Evolutionary conservation across 2,888 invertebrate species (phyloP), one percentile per base, ranked within the genome.

Genomic region (Oxytorus armatus): DNA sequence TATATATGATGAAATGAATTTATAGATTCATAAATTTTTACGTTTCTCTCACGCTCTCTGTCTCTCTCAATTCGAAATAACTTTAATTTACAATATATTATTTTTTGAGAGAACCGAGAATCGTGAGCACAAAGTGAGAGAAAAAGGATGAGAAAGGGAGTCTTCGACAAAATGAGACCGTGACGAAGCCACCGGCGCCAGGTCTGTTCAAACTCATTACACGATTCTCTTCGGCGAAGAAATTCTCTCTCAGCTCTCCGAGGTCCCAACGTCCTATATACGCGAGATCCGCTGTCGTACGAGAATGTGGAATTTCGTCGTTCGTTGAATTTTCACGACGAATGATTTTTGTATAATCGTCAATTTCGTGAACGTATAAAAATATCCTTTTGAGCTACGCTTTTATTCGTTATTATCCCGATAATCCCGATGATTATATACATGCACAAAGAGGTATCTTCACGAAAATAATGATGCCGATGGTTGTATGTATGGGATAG

Each of bases 131-230:
- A 51, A 42, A 51, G 63, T 33, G 55, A 59, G 55, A 81, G 74
- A 81, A 82, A 85, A 83, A 76, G 70, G 74, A 59, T 78, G 83
- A 84, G 79, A 88, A 86, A 83, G 81, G 79, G 77, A 57, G 82
- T 79, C 76, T 80, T 87, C 83, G 85, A 86, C 81, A 85, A 88
- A 86, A 87, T 85, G 85, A 86, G 84, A 82, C 87, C 89, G 87
- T 86, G 88, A 89, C 89, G 87, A 89, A 88, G 88, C 83, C 83
- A 81, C 82, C 87, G 90, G 90, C 90, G 90, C 90, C 90, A 86
- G 85, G 85, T 81, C 84, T 86, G 83, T 86, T 87, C 85, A 84
- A 88, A 89, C 89, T 90, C 89, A 90, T 90, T 90, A 90, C 86
- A 83, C 88, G 89, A 90, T 90, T 90, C 89, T 88, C 87, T 84